Evolutionary conservation across 2,113 vertebrate genomes (phyloP).

Genomic region (Salvelinus namaycush): DNA sequence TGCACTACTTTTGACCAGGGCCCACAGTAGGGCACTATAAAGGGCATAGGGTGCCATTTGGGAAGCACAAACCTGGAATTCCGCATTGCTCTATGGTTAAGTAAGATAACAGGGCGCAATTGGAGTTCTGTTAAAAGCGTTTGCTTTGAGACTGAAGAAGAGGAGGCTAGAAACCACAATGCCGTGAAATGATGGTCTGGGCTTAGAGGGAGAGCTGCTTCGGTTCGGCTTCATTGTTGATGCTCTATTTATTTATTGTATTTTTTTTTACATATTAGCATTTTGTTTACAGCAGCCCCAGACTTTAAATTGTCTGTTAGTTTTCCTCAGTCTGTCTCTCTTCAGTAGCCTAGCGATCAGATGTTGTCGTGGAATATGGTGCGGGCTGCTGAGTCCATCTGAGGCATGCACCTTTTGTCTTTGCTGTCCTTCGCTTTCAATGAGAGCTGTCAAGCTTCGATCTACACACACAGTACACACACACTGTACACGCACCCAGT

Average conservation of each 20-base stretch:
- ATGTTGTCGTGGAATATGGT: not conserved
- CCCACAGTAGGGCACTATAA: no score
- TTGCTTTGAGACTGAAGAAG: constrained; percentile 7
- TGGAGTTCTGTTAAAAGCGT: constrained; percentile 27
- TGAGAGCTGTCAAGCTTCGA: constrained; percentile 42
- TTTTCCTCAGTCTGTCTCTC: not conserved
- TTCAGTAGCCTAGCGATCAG: not conserved
- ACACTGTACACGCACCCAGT: not conserved
- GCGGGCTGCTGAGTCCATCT: constrained; percentile 1
- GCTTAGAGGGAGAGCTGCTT: no score
- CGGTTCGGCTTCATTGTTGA: no score
- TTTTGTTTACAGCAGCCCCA: not conserved
- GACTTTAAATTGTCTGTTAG: not conserved
- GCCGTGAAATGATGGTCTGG: no score
- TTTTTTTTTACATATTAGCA: not conserved
- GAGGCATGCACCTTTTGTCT: constrained; percentile 39
- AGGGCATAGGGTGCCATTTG: no score
- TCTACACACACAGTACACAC: not conserved
- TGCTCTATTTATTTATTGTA: no score
- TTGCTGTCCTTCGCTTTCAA: constrained; percentile 34
- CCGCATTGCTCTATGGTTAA: constrained; percentile 22
- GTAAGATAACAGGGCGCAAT: not conserved
- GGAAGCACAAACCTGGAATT: no score
- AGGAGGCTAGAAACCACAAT: no score
- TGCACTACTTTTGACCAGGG: no score